These are phyloP conservation scores for Dendroctonus ponderosae DNA, from an alignment of 1,140 invertebrate genomes.

Conservation along the genomic window DNA sequence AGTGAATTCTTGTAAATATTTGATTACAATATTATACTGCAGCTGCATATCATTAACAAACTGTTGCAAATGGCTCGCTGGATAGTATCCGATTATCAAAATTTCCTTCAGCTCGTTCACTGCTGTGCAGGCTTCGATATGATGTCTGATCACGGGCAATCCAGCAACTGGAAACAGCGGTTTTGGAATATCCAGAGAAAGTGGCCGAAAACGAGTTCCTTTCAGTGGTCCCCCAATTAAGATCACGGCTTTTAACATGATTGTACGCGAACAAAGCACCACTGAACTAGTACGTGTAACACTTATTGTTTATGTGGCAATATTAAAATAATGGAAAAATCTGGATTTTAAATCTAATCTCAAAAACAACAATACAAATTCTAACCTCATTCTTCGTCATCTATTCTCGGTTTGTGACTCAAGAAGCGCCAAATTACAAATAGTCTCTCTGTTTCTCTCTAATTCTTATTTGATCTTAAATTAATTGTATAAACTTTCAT, in stretches of 20 bases:
- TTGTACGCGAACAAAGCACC: too few relatives aligned
- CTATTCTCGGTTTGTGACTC: too few relatives aligned
- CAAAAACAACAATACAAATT: too few relatives aligned
- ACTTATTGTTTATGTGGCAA: too few relatives aligned
- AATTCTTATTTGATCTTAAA: too few relatives aligned
- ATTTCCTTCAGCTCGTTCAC: constrained; percentile 83
- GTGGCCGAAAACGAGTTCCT: constrained; percentile 92
- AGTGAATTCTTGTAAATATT: constrained; percentile 94
- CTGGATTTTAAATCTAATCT: too few relatives aligned
- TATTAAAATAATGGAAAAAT: too few relatives aligned
- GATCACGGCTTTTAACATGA: constrained; percentile 73
- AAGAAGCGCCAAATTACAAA: too few relatives aligned
- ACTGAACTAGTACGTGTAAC: too few relatives aligned
- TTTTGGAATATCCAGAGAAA: constrained; percentile 95
- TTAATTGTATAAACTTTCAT: too few relatives aligned
- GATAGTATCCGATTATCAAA: constrained; percentile 91
- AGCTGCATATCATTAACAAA: constrained; percentile 84
- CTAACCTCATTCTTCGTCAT: too few relatives aligned
- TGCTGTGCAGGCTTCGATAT: constrained; percentile 90
- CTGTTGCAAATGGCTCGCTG: constrained; percentile 73
- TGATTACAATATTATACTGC: constrained; percentile 79
- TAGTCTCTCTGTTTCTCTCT: too few relatives aligned
- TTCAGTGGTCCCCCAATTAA: constrained; percentile 75
- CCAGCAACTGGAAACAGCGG: constrained; percentile 97
- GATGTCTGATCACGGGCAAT: constrained; percentile 91